Percentiles rank a stretch among this genome's conserved stretches.
Evolutionary conservation across 1,140 invertebrate genomes (phyloP).

Genomic region (Calephelis nemesis): DNA sequence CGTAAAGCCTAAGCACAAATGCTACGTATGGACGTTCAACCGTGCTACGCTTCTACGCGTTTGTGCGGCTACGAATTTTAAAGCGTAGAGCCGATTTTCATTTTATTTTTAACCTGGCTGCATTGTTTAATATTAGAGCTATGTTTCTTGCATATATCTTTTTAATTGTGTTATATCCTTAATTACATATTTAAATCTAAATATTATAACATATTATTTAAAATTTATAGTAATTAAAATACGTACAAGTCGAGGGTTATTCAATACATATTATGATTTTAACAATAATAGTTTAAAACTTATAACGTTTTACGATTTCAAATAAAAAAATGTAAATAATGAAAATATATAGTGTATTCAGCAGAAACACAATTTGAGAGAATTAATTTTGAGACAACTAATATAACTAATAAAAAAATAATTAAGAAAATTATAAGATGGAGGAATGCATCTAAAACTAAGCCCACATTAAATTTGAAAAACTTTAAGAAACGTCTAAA

Average conservation of each 20-base stretch:
- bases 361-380: not conserved
- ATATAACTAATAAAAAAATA: not conserved
- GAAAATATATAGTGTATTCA: no score
- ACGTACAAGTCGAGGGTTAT: no score
- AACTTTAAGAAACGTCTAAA: constrained; percentile 61
- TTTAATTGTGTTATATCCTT: no score
- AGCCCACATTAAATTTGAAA: not conserved
- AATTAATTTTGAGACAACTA: no score
- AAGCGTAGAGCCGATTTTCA: not conserved
- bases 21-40: not conserved
- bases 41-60: not conserved
- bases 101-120: not conserved
- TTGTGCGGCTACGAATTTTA: not conserved
- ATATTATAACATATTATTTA: no score
- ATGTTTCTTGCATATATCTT: no score
- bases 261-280: no score
- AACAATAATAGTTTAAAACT: no score
- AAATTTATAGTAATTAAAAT: no score
- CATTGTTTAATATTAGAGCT: no score
- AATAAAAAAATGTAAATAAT: not conserved
- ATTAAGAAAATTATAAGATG: not conserved
- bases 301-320: no score
- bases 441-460: not conserved
- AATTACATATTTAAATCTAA: no score
- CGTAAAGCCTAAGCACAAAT: not conserved